These are phyloP conservation scores for Muscicapa comitata DNA, from an alignment of 2,797 vertebrate species.

Conservation along the genomic window DNA sequence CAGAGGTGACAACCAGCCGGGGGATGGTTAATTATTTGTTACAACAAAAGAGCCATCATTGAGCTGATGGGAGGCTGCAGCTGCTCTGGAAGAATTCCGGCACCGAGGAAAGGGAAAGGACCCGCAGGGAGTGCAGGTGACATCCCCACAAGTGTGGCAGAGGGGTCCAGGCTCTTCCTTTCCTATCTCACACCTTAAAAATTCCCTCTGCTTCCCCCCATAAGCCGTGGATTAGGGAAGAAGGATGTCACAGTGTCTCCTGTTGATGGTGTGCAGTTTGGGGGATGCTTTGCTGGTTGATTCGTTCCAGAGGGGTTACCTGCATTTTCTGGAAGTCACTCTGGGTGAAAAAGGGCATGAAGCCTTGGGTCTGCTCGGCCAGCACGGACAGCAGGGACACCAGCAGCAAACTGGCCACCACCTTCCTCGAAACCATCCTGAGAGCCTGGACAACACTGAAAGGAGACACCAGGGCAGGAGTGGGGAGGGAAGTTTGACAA, in stretches of 20 bases:
- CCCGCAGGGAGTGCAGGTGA: not conserved
- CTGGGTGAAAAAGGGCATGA: slow-evolving; percentile 82
- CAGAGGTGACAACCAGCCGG: slow-evolving; percentile 56
- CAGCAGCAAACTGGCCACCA: slow-evolving; percentile 68
- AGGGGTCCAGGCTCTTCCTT: not conserved
- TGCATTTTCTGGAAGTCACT: slow-evolving; percentile 79
- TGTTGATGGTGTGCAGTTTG: not conserved
- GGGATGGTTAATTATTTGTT: slow-evolving; percentile 69
- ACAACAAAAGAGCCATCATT: slow-evolving; percentile 48
- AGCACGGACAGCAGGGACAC: slow-evolving; percentile 69
- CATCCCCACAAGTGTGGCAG: not conserved
- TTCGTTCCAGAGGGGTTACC: slow-evolving; percentile 58
- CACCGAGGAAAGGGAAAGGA: not conserved
- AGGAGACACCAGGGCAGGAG: not conserved
- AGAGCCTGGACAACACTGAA: not conserved
- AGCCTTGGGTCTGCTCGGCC: slow-evolving; percentile 76
- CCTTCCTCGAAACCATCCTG: slow-evolving; percentile 53
- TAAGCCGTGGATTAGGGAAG: not conserved
- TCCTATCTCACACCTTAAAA: not conserved
- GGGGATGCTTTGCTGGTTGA: not conserved
- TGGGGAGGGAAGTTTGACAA: not conserved
- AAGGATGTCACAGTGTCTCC: not conserved
- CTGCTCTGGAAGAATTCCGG: slow-evolving; percentile 25
- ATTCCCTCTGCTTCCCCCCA: not conserved
- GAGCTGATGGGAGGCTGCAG: slow-evolving; percentile 40